These are phyloP conservation scores for Phorcus lineatus DNA, from an alignment of 2,888 invertebrate species.

Conservation along the genomic window DNA sequence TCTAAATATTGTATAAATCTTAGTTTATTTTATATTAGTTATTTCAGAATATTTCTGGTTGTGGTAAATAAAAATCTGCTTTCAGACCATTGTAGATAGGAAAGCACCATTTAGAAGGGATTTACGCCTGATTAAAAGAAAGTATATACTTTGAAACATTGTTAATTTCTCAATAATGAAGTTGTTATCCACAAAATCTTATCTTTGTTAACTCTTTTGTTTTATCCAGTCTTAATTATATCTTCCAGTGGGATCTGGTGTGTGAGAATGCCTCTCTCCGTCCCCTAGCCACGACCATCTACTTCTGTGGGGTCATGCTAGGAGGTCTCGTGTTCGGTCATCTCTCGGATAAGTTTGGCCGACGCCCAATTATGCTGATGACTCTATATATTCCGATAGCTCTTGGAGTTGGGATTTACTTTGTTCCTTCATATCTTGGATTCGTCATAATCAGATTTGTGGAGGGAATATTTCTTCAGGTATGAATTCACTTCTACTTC, in stretches of 20 bases:
- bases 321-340: slow-evolving; percentile 69
- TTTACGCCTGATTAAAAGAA: no score
- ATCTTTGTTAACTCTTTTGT: no score
- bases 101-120: no score
- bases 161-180: no score
- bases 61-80: no score
- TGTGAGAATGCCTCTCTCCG: slow-evolving; percentile 56
- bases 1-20: no score
- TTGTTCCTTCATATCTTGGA: slow-evolving; percentile 51
- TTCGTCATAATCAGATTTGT: slow-evolving; percentile 64
- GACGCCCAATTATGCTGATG: slow-evolving; percentile 62
- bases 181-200: no score
- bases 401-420: slow-evolving; percentile 59
- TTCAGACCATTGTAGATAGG: no score
- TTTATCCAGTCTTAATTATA: no score
- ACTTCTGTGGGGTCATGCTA: slow-evolving; percentile 70
- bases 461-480: slow-evolving; percentile 67
- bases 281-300: slow-evolving; percentile 67
- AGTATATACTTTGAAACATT: no score
- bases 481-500: slow-evolving; percentile 30
- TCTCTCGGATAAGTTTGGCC: slow-evolving; percentile 66
- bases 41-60: no score
- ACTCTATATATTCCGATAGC: slow-evolving; percentile 56
- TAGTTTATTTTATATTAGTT: no score
- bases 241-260: slow-evolving; percentile 66